These are phyloP conservation scores for Aromia moschata DNA, from an alignment of 2,888 invertebrate genomes.

Conservation along the genomic window DNA sequence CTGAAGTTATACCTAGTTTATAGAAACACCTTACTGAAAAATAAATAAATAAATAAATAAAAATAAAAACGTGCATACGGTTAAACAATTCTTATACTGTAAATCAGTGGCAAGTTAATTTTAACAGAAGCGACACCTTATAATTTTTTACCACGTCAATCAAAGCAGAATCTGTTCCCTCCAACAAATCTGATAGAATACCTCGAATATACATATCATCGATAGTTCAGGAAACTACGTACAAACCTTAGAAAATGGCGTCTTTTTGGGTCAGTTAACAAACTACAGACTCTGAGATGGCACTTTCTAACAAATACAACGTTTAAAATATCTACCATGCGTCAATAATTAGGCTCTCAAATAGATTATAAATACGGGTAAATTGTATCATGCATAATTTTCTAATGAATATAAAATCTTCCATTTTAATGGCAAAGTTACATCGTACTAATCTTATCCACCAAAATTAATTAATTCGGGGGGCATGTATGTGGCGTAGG, in stretches of 20 bases:
- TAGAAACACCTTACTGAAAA: too few species aligned
- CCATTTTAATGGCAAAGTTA: conserved; percentile 38
- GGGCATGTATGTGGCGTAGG: conserved; percentile 34
- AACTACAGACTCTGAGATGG: conserved; percentile 61
- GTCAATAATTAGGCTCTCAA: conserved; percentile 59
- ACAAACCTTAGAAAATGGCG: conserved; percentile 42
- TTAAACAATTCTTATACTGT: too few species aligned
- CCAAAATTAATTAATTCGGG: conserved; percentile 40
- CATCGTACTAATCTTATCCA: conserved; percentile 45
- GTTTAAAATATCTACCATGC: conserved; percentile 62
- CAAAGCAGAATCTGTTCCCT: conserved; percentile 1
- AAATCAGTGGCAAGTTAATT: too few species aligned
- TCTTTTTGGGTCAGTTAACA: conserved; percentile 64
- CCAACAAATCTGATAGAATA: neutral
- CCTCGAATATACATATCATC: conserved; percentile 6
- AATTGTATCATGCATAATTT: conserved; percentile 41
- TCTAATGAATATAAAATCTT: conserved; percentile 29
- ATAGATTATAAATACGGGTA: conserved; percentile 34
- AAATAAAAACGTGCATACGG: too few species aligned
- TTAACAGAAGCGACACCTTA: too few species aligned
- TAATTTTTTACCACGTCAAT: too few species aligned
- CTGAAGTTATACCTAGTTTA: too few species aligned
- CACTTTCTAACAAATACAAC: conserved; percentile 61
- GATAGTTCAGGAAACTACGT: conserved; percentile 28
- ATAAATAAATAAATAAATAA: too few species aligned